A percentile compares a stretch with the other conserved stretches of the same genome.
Conservation (phyloP, 2,113 vertebrate genomes). For the Chionodraco myersi region DNA sequence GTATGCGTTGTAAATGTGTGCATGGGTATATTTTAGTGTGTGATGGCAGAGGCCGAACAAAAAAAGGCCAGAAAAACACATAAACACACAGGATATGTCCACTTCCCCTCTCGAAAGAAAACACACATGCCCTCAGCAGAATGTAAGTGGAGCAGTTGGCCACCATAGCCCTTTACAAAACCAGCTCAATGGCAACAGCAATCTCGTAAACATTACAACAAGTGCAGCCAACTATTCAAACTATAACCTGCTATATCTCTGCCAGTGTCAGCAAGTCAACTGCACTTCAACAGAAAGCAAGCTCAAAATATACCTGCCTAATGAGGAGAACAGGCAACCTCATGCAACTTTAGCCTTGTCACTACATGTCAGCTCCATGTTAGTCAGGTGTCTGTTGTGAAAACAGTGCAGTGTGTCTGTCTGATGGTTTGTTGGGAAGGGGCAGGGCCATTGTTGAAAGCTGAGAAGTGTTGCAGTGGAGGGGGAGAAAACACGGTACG, state of each 20-base stretch:
- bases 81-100: slow-evolving; percentile 62
- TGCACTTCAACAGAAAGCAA: not conserved
- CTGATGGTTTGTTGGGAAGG: slow-evolving; percentile 87
- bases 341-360: slow-evolving; percentile 40
- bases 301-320: not conserved
- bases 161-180: slow-evolving; percentile 38
- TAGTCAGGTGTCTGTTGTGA: slow-evolving; percentile 73
- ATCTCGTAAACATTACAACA: slow-evolving; percentile 54
- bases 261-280: not conserved
- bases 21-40: slow-evolving; percentile 40
- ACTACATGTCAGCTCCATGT: slow-evolving; percentile 51
- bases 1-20: slow-evolving; percentile 34
- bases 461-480: slow-evolving; percentile 92
- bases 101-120: slow-evolving; percentile 52
- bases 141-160: slow-evolving; percentile 32
- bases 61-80: slow-evolving; percentile 41
- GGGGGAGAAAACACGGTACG: slow-evolving; percentile 83
- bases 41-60: slow-evolving; percentile 36
- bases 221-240: slow-evolving; percentile 18
- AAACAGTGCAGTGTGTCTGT: slow-evolving; percentile 87
- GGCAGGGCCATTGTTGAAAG: slow-evolving; percentile 96
- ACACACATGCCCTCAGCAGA: slow-evolving; percentile 37
- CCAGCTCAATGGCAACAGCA: slow-evolving; percentile 25
- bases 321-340: slow-evolving; percentile 5
- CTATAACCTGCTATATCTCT: not conserved